phyloP scores from a whole-genome alignment of 1,140 invertebrate species.

The Episyrphus balteatus region DNA sequence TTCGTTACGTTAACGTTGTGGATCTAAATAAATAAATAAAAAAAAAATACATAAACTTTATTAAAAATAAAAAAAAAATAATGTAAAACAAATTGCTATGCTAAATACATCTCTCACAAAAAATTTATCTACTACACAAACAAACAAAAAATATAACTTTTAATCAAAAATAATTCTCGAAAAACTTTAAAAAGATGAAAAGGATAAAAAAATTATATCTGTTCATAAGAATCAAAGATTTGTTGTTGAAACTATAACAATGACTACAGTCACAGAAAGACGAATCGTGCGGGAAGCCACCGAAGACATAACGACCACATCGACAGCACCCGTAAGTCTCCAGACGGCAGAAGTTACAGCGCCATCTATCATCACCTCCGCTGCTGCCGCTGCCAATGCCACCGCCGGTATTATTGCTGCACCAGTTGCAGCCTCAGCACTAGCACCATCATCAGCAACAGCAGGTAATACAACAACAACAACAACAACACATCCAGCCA shows the following conservation, averaged over 20 bases:
- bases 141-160: no score
- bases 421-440: conserved; percentile 4
- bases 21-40: no score
- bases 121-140: no score
- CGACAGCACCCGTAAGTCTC: neutral
- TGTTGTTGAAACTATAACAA: conserved; percentile 54
- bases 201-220: conserved; percentile 11
- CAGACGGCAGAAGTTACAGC: no score
- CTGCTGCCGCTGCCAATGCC: neutral
- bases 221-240: conserved; percentile 43
- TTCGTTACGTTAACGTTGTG: no score
- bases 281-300: conserved; percentile 45
- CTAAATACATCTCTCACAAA: neutral
- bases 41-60: no score
- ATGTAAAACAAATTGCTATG: no score
- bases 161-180: no score
- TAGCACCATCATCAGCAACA: conserved; percentile 23
- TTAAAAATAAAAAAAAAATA: no score
- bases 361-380: neutral
- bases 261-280: conserved; percentile 55
- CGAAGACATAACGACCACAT: conserved; percentile 17
- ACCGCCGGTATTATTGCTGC: neutral
- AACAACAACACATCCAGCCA: neutral
- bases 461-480: conserved; percentile 4
- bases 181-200: conserved; percentile 1